A percentile compares a stretch with the other conserved stretches of the same genome.
Conservation (phyloP, 2,113 vertebrate species). For the Plestiodon gilberti region DNA sequence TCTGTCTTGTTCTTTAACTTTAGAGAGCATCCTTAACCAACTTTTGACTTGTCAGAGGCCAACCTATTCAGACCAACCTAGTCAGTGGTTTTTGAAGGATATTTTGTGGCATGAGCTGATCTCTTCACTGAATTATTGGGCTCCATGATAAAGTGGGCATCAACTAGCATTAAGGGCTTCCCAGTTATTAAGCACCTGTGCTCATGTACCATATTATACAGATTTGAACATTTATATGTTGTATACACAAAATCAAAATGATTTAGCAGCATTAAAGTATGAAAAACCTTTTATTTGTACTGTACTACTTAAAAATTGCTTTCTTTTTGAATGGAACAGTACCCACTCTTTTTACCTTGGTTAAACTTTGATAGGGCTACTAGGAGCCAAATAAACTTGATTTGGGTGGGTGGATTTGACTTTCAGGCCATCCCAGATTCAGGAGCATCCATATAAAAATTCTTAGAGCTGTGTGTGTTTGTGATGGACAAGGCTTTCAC, state of each 20-base stretch:
- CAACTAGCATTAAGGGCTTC: not conserved
- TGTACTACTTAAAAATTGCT: not conserved
- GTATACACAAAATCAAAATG: too few relatives aligned
- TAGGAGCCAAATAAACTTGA: not conserved
- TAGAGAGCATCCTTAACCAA: too few relatives aligned
- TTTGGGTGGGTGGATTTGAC: not conserved
- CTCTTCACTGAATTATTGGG: not conserved
- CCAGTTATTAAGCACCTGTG: not conserved
- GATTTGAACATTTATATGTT: not conserved
- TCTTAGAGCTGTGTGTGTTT: not conserved
- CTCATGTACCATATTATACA: not conserved
- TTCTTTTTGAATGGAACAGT: not conserved
- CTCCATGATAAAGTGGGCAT: not conserved
- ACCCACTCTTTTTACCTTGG: not conserved
- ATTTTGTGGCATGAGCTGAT: not conserved
- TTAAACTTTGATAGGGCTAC: not conserved
- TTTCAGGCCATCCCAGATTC: not conserved
- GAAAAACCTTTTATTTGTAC: not conserved
- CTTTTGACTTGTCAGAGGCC: not conserved
- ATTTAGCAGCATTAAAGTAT: not conserved
- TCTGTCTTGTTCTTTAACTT: not conserved
- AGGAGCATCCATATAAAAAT: not conserved
- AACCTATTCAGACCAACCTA: not conserved
- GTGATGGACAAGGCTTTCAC: not conserved
- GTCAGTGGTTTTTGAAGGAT: not conserved